Conservation (phyloP, 2,113 vertebrate genomes). For the Cettia cetti region DNA sequence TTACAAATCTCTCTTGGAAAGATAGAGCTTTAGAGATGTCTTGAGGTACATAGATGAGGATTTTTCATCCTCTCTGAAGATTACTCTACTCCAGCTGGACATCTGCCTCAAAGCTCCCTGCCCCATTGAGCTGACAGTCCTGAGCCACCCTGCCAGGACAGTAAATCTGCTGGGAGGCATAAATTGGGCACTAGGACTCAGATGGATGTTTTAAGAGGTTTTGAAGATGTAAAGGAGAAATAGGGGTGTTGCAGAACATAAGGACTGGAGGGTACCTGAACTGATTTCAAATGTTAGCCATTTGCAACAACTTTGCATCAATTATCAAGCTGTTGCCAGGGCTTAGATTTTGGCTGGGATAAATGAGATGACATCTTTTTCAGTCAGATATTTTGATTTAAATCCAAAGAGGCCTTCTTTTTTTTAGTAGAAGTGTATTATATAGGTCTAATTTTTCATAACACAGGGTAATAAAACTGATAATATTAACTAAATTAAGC, state of each 20-base stretch:
- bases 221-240: neutral
- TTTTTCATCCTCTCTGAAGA: neutral
- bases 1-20: neutral
- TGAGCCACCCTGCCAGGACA: neutral
- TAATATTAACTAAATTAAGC: neutral
- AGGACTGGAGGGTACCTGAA: neutral
- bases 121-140: too few relatives aligned
- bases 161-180: neutral
- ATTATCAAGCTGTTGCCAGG: neutral
- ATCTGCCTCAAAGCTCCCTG: neutral
- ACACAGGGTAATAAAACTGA: neutral
- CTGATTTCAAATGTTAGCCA: neutral
- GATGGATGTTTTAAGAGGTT: neutral
- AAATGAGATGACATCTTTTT: neutral
- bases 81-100: neutral
- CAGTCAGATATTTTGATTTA: neutral
- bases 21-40: neutral
- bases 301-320: neutral
- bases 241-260: accelerated
- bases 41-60: too few relatives aligned
- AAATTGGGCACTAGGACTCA: neutral
- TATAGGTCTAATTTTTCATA: neutral
- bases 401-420: neutral
- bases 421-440: neutral
- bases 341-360: neutral